phyloP scores from a whole-genome alignment of 2,888 invertebrate genomes.

The Drosophila pseudotakahashii region DNA sequence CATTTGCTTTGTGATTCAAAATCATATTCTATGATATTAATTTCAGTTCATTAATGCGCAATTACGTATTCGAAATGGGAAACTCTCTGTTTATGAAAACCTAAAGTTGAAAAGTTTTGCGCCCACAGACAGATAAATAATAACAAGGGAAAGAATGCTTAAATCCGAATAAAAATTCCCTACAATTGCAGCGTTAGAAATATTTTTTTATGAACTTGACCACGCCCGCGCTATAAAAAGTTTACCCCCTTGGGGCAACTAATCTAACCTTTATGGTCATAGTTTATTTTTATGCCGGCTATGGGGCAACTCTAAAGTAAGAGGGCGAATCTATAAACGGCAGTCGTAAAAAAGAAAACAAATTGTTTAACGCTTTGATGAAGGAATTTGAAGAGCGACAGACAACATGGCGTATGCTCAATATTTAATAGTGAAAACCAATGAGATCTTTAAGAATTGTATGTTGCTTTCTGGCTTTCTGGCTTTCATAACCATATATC shows the following conservation, averaged over 20 bases:
- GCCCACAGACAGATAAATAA: constrained; percentile 43
- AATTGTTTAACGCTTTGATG: constrained; percentile 42
- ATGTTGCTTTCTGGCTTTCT: no score
- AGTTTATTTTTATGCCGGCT: constrained; percentile 27
- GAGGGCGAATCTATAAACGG: constrained; percentile 37
- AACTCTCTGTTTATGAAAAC: constrained; percentile 11
- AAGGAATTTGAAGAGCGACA: constrained; percentile 30
- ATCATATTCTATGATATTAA: constrained; percentile 40
- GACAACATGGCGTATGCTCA: constrained; percentile 39
- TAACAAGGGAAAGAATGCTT: constrained; percentile 4
- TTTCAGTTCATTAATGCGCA: constrained; percentile 45
- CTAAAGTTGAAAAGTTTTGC: constrained; percentile 40
- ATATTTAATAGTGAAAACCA: constrained; percentile 7
- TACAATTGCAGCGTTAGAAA: constrained; percentile 7
- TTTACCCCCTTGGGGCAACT: constrained; percentile 37
- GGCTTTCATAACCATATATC: constrained; percentile 64
- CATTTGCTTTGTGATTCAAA: constrained; percentile 40
- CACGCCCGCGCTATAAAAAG: constrained; percentile 42
- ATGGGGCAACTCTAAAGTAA: constrained; percentile 30
- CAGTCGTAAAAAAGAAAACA: constrained; percentile 27
- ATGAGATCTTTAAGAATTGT: constrained; percentile 23
- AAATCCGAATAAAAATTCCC: background rate
- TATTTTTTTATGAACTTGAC: constrained; percentile 45
- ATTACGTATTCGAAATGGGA: constrained; percentile 28
- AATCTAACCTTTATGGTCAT: constrained; percentile 45